Evolutionary conservation across 2,888 invertebrate genomes (phyloP).

Genomic region (Eupithecia dodoneata): DNA sequence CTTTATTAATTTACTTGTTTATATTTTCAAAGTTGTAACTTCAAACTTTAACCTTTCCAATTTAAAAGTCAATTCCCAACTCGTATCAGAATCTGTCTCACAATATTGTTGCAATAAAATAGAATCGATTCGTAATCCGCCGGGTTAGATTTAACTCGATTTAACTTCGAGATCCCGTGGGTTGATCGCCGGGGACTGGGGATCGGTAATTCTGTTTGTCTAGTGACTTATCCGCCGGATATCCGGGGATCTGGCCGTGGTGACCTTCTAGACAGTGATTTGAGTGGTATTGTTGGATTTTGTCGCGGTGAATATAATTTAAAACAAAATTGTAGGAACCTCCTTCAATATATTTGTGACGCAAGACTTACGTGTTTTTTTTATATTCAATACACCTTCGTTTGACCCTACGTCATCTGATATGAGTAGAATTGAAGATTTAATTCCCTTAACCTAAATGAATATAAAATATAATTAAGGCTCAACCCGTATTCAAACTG

Average conservation of each 20-base stretch:
- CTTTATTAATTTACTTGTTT: background rate
- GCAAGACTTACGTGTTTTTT: too few species aligned
- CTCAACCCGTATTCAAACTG: too few species aligned
- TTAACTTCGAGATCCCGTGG: constrained; percentile 57
- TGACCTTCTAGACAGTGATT: background rate
- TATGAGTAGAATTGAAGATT: too few species aligned
- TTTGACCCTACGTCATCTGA: too few species aligned
- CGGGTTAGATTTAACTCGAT: constrained; percentile 42
- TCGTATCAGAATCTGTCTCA: background rate
- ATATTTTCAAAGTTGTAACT: background rate
- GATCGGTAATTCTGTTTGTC: constrained; percentile 76
- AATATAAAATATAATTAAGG: too few species aligned
- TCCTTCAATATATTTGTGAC: too few species aligned
- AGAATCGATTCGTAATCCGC: constrained; percentile 33
- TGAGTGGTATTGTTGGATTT: constrained; percentile 48
- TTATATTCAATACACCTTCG: too few species aligned
- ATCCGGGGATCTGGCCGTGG: constrained; percentile 37
- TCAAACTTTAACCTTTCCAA: background rate
- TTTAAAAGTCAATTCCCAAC: constrained; percentile 6
- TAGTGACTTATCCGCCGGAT: constrained; percentile 65
- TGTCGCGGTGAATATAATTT: constrained; percentile 42
- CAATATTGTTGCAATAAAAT: constrained; percentile 36
- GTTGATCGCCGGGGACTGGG: constrained; percentile 58
- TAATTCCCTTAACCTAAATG: too few species aligned
- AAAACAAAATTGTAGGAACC: too few species aligned